A percentile compares a stretch with the other conserved stretches of the same genome.
These are phyloP conservation scores for Poecilus cupreus DNA, from an alignment of 2,888 invertebrate genomes.

Conservation along the genomic window DNA sequence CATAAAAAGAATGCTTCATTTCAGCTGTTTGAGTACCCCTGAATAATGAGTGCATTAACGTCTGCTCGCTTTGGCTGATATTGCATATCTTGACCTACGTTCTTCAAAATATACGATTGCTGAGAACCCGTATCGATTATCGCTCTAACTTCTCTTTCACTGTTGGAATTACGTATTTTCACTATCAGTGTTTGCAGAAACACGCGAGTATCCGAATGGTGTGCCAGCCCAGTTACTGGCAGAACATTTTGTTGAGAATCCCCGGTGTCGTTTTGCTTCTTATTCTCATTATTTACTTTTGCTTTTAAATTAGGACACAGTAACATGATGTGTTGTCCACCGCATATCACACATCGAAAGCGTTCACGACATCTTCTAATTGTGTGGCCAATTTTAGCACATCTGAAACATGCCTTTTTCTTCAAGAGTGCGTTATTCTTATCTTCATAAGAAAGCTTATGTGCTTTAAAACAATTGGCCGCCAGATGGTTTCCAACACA, in stretches of 20 bases:
- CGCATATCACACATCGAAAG: constrained; percentile 7
- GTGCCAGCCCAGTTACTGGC: constrained; percentile 38
- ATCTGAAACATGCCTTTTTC: constrained; percentile 19
- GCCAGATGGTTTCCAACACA: constrained; percentile 14
- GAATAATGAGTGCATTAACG: constrained; percentile 25
- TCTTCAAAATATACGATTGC: constrained; percentile 62
- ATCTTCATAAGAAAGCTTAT: constrained; percentile 16
- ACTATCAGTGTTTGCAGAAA: constrained; percentile 17
- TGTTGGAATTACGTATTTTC: constrained; percentile 1
- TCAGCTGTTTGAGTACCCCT: constrained; percentile 9
- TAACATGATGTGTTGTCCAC: neutral
- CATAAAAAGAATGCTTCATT: no score
- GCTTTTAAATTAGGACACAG: constrained; percentile 2
- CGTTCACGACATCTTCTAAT: constrained; percentile 30
- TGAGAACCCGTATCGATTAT: constrained; percentile 64
- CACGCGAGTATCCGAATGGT: constrained; percentile 1
- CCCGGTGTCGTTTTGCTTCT: constrained; percentile 29
- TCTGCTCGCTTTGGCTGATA: constrained; percentile 57
- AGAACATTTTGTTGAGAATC: constrained; percentile 42
- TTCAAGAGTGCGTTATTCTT: constrained; percentile 43
- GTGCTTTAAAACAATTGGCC: constrained; percentile 22
- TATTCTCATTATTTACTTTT: neutral
- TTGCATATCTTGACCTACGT: constrained; percentile 61
- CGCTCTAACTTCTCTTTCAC: constrained; percentile 30
- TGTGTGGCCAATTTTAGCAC: neutral